Base-by-base conservation (phyloP, 2,888 invertebrate species). In the Automeris io region DNA sequence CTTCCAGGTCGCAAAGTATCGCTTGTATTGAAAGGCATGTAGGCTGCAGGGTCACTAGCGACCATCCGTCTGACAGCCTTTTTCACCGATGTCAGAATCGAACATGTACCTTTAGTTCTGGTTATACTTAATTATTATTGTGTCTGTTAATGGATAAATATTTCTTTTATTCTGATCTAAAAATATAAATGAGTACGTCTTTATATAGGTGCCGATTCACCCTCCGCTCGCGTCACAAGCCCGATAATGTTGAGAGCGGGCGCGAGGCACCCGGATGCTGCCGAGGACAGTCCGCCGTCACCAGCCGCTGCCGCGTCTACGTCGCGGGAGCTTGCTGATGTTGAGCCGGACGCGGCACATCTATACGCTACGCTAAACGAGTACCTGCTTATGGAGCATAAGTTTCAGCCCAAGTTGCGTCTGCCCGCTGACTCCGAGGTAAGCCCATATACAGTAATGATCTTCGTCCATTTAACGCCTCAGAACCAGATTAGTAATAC, bases 331-430 rank as follows among this genome's bases (percentile, higher is more conserved):
- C 46, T 40, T 29, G 40, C 40, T 16, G 43, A 40, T 24, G 49
- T 46, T 22, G 51, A 47, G 40, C 54, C 54, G 33, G 49, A 40
- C 32, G 66, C 63, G 41, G 45, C 66, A 40, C 81, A 85, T 36
- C 64, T 90, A 52, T 86, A 89, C 68, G 80, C 77, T 38, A 88
- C 87, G 54, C 87, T 93, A 48, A 89, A 90, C 68, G 92, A 93
- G 86, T 91, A 91, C 60, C 87, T 93, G 62, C 86, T 88, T 39
- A 73, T 92, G 49, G 92, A 93, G 74, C 78, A 86, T 49, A 93
- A 93, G 87, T 92, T 90, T 72, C 91, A 91, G 72, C 92, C 93
- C 25, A 83, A 88, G 45, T 79, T 93, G 57, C 86, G 90, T 58
- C 76, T 93, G 71, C 91, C 92, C 37, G 78, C 72, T 45, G 88